Evolutionary conservation across 2,888 invertebrate species (phyloP), one percentile per base, ranked within the genome.

Genomic region (Ochropleura leucogaster): DNA sequence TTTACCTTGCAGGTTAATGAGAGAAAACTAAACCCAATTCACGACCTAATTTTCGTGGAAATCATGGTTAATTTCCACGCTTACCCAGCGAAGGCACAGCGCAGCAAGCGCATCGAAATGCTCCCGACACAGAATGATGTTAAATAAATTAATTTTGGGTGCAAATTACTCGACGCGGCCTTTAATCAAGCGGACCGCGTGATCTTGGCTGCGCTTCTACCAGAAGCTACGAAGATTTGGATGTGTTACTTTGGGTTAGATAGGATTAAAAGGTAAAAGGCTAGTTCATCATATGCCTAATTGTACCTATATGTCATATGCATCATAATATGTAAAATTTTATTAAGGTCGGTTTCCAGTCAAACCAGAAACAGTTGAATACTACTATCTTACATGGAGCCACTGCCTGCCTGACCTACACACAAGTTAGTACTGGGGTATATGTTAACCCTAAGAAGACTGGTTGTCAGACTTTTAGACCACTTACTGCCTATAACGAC

Each of bases 141-240:
- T 92, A 92, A 92, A 93, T 92, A 91, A 92, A 94, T 93, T 92
- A 92, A 93, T 93, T 94, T 93, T 89, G 89, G 92, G 90, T 89
- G 91, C 92, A 93, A 93, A 93, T 93, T 92, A 93, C 90, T 83
- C 84, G 84, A 51, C 79, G 80, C 63, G 81, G 85, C 90, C 93
- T 93, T 88, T 93, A 94, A 94, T 94, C 90, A 87, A 84, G 85
- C 74, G 79, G 64, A 79, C 90, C 90, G 91, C 91, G 78, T 82
- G 84, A 87, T 84, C 89, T 85, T 81, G 79, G 80, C 82, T 83
- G 79, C 70, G 67, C 69, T 80, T 81, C 47, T 73, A 75, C 77
- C 64, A 3, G 75, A 78, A 89, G 69, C 44, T 60, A 74, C 12
- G 67, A 84, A 30, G 20, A 66, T 63, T 67, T 88, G 88, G 91